A percentile compares a stretch with the other conserved stretches of the same genome.
Evolutionary conservation across 2,888 invertebrate species (phyloP).

Genomic region (Drosophila subquinaria): DNA sequence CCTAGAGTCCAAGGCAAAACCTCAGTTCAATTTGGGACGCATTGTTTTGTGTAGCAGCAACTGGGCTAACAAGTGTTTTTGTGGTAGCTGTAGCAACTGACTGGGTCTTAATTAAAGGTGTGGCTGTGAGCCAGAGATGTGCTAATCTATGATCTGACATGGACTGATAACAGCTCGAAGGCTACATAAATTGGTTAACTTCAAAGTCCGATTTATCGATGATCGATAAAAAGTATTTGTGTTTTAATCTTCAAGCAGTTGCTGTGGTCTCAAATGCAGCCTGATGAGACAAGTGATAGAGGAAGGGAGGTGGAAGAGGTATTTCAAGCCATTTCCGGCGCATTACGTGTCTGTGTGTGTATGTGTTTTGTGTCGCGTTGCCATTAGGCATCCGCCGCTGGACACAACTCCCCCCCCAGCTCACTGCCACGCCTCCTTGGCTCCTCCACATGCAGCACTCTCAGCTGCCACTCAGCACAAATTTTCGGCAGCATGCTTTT

Average conservation of each 20-base stretch:
- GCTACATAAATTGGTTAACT: conserved; percentile 25
- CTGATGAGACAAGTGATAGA: conserved; percentile 36
- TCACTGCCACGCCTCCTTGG: neutral
- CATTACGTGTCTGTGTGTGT: conserved; percentile 39
- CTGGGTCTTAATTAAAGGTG: conserved; percentile 62
- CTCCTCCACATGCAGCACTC: conserved; percentile 41
- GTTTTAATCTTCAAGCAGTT: too few relatives aligned
- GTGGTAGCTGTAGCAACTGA: conserved; percentile 35
- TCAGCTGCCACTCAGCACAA: conserved; percentile 79
- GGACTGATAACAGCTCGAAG: conserved; percentile 7
- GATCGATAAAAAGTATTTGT: neutral
- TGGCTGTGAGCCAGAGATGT: conserved; percentile 46
- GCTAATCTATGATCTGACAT: conserved; percentile 47
- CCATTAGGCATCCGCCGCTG: conserved; percentile 77
- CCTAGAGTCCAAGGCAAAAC: neutral
- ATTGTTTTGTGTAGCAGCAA: conserved; percentile 36
- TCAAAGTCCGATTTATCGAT: conserved; percentile 1
- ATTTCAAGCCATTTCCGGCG: conserved; percentile 69
- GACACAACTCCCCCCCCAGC: conserved; percentile 43
- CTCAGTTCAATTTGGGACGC: conserved; percentile 37
- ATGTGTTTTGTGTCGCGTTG: conserved; percentile 69
- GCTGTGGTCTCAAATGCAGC: neutral
- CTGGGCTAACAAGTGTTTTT: conserved; percentile 61
- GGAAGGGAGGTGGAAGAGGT: conserved; percentile 40
- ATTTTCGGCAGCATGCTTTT: conserved; percentile 77